Percentiles rank a stretch among this genome's conserved stretches.
These are phyloP conservation scores for Mus spicilegus DNA, from an alignment of 2,113 vertebrate species.

Conservation along the genomic window DNA sequence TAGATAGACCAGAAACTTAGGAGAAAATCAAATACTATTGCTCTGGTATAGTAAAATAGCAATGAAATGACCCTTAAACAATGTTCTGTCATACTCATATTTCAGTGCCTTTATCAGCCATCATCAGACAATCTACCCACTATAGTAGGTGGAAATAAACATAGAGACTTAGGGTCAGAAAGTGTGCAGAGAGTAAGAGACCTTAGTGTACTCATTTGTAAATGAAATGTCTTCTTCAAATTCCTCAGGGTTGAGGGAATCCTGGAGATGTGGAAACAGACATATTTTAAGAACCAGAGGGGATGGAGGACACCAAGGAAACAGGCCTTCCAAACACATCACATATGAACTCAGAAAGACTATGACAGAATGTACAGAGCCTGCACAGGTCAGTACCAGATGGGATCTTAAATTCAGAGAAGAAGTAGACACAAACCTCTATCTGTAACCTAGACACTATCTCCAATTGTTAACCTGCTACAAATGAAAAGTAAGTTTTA, in stretches of 20 bases:
- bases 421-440: not conserved
- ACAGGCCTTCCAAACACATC: not conserved
- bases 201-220: not conserved
- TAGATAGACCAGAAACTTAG: not conserved
- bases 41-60: not conserved
- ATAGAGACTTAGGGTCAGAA: not conserved
- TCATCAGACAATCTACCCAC: not conserved
- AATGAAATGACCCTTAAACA: not conserved
- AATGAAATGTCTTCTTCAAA: not conserved
- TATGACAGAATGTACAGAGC: not conserved
- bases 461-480: not conserved
- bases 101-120: not conserved
- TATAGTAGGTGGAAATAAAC: not conserved
- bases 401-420: not conserved
- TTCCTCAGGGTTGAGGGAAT: not conserved
- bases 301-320: not conserved
- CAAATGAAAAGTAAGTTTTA: not conserved
- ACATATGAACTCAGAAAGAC: not conserved
- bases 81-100: not conserved
- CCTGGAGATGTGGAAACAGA: not conserved
- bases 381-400: not conserved
- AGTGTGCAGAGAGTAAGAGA: not conserved
- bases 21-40: not conserved
- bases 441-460: not conserved
- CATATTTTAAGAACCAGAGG: not conserved